These are phyloP conservation scores for Micromys minutus DNA, from an alignment of 2,113 vertebrate genomes.

Conservation along the genomic window DNA sequence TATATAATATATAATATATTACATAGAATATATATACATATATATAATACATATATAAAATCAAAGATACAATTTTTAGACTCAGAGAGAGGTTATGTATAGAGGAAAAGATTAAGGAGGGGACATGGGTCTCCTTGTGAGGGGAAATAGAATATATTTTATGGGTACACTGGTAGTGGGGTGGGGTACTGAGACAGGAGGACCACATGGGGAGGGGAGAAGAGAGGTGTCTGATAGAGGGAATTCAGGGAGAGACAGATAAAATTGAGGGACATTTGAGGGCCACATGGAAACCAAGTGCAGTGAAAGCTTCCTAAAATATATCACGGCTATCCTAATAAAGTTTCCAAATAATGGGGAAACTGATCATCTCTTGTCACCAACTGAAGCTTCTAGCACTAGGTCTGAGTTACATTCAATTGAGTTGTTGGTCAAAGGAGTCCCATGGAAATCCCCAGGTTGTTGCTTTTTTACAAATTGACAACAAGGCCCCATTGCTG, in stretches of 20 bases:
- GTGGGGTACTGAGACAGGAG: neutral
- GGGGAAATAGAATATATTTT: neutral
- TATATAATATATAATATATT: too few species aligned
- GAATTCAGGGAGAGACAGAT: neutral
- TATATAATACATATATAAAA: neutral
- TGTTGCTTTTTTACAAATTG: neutral
- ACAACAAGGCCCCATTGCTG: neutral
- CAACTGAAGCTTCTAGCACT: neutral
- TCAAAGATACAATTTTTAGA: neutral
- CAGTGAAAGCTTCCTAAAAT: neutral
- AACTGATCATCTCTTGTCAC: neutral
- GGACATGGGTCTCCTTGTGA: neutral
- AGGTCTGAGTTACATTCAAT: neutral
- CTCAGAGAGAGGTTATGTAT: neutral
- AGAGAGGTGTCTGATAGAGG: neutral
- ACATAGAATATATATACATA: neutral
- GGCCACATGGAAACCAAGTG: neutral
- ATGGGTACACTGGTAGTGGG: neutral
- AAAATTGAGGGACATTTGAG: neutral
- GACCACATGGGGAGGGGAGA: neutral
- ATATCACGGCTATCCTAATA: neutral
- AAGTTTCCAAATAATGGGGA: neutral
- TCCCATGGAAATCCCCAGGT: neutral
- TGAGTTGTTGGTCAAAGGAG: neutral
- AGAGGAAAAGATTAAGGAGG: neutral